Conservation (phyloP, 2,888 invertebrate species). For the Amorpha juglandis region DNA sequence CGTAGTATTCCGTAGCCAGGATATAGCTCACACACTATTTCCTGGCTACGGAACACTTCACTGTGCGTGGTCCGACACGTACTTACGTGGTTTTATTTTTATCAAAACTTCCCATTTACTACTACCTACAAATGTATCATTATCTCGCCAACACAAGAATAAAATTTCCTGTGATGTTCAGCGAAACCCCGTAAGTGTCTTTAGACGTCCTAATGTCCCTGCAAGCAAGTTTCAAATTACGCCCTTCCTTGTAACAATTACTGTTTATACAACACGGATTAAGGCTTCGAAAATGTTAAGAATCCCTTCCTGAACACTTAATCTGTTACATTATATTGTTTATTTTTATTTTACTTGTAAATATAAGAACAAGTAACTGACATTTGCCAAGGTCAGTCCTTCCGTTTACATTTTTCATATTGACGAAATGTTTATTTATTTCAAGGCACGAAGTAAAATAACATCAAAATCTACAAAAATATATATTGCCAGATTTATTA, state of each 20-base stretch:
- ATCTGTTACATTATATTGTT: slow-evolving; percentile 2
- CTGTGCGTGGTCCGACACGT: no score
- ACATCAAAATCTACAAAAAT: no score
- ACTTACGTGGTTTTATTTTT: no score
- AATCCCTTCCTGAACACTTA: slow-evolving; percentile 11
- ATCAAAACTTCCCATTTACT: no score
- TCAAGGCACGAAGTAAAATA: no score
- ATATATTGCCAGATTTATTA: no score
- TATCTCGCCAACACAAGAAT: neutral
- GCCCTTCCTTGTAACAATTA: slow-evolving; percentile 23
- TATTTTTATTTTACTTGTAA: neutral
- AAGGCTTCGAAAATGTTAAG: neutral
- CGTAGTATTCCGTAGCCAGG: no score
- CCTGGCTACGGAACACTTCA: no score
- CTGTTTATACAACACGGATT: neutral
- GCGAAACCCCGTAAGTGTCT: neutral
- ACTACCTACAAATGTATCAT: neutral
- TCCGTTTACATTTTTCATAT: neutral
- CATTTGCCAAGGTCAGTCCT: neutral
- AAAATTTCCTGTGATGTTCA: neutral
- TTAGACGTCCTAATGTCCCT: neutral
- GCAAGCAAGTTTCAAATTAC: slow-evolving; percentile 30
- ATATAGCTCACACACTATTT: no score
- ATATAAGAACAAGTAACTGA: neutral
- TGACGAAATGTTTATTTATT: neutral